Conservation (phyloP, 2,113 vertebrate species). For the rat (Rattus norvegicus) region GRCr8 NC_086032.1:3629501-3630000, state of each 20-base stretch:
- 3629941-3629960: constrained; percentile 87
- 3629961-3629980: constrained; percentile 67
- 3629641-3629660: constrained; percentile 99
- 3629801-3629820: constrained; percentile 99
- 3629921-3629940: constrained; percentile 93
- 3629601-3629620: constrained; percentile 99
- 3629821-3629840: constrained; percentile 99
- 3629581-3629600: constrained; percentile 99
- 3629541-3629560: constrained; percentile 94
- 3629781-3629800: constrained; percentile 99
- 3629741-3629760: constrained; percentile 99
- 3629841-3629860: constrained; percentile 96
- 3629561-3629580: constrained; percentile 98
- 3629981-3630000: constrained; percentile 64
- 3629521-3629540: constrained; percentile 94
- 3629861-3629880: constrained; percentile 95
- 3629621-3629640: constrained; percentile 97
- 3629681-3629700: constrained; percentile 97
- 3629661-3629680: constrained; percentile 97
- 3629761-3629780: constrained; percentile 99
- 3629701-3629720: constrained; percentile 99
- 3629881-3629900: constrained; percentile 98
- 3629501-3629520: constrained; percentile 94
- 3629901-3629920: constrained; percentile 98
- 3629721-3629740: constrained; percentile 99